phyloP scores from a whole-genome alignment of 2,113 vertebrate genomes.

The Myiozetetes cayanensis region DNA sequence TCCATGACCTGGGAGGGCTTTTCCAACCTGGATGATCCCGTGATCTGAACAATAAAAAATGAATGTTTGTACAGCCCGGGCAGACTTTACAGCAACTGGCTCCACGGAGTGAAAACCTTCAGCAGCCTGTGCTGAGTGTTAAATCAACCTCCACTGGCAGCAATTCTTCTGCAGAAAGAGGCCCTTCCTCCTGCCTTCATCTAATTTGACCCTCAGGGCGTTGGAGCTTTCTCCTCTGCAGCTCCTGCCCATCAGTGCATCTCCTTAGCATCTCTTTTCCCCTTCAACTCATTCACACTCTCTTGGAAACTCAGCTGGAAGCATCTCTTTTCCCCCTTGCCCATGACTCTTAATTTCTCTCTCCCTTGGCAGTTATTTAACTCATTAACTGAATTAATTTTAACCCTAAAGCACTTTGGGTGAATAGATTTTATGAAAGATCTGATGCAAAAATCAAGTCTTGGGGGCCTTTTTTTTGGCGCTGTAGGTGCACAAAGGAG shows the following conservation, averaged over 20 bases:
- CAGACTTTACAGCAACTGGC: neutral
- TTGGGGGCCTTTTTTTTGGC: conserved; percentile 34
- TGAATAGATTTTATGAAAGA: conserved; percentile 50
- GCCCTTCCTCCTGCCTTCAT: neutral
- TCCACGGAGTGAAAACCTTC: neutral
- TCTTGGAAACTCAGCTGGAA: conserved; percentile 57
- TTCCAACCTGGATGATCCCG: neutral
- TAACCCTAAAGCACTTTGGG: conserved; percentile 46
- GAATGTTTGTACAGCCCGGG: neutral
- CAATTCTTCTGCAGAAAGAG: neutral
- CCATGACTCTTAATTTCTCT: conserved; percentile 65
- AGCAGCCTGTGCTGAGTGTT: neutral
- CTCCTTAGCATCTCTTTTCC: conserved; percentile 55
- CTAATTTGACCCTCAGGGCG: conserved; percentile 22
- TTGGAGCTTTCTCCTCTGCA: conserved; percentile 30
- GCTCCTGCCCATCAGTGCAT: conserved; percentile 32
- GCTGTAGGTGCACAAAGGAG: conserved; percentile 38
- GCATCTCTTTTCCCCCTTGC: conserved; percentile 57
- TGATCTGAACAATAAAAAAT: neutral
- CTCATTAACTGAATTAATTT: conserved; percentile 69
- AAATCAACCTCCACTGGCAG: neutral
- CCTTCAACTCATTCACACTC: conserved; percentile 48
- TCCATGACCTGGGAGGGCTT: rapidly evolving
- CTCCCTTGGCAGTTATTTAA: conserved; percentile 67
- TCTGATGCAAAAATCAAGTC: conserved; percentile 53